These are phyloP conservation scores for Silurus glanis DNA, from an alignment of 2,113 vertebrate species.

Conservation along the genomic window DNA sequence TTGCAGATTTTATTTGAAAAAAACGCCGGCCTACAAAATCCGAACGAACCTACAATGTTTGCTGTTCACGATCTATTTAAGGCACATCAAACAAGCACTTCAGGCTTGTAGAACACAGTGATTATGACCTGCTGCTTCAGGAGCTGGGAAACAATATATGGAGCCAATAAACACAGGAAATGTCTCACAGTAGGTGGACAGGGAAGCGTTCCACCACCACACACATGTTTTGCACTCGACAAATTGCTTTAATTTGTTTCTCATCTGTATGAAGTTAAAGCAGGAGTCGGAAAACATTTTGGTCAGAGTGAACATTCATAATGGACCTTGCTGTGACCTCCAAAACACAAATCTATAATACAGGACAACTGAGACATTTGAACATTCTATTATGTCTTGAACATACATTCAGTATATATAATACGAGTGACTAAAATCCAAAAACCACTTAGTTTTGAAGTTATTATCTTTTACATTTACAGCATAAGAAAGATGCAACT, in stretches of 20 bases:
- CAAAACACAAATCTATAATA: neutral
- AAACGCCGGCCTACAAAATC: neutral
- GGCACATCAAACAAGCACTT: neutral
- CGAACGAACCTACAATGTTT: neutral
- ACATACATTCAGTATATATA: neutral
- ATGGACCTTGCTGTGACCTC: neutral
- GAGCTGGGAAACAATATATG: slow-evolving; percentile 1
- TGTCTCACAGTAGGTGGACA: slow-evolving; percentile 1
- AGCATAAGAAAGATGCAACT: too few species aligned
- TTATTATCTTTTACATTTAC: too few species aligned
- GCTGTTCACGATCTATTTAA: neutral
- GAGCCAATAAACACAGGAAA: slow-evolving; percentile 7
- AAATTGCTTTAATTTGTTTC: neutral
- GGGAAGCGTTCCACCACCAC: neutral
- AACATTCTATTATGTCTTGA: neutral
- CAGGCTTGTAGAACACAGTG: neutral
- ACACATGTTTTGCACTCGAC: neutral
- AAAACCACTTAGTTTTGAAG: neutral
- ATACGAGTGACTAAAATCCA: too few species aligned
- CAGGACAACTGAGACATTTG: neutral
- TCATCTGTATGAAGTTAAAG: neutral
- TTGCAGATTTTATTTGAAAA: neutral
- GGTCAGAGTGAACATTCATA: neutral
- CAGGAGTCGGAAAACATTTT: neutral
- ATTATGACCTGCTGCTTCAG: slow-evolving; percentile 9